phyloP scores from a whole-genome alignment of 1,140 invertebrate species.

The Diachasma alloeum region DNA sequence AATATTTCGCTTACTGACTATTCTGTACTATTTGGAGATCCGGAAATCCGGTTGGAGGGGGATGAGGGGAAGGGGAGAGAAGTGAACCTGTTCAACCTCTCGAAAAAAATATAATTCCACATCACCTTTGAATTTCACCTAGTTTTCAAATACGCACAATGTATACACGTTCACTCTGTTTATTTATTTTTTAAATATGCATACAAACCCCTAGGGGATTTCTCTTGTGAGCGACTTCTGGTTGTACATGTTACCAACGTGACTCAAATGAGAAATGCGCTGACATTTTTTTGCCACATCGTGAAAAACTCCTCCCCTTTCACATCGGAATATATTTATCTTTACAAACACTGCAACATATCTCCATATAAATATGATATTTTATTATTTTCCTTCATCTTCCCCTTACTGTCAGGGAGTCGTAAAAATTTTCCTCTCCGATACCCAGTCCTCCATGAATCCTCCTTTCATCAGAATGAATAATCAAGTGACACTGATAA shows the following conservation, averaged over 20 bases:
- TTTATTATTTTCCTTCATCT: background rate
- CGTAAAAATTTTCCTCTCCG: no score
- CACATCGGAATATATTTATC: background rate
- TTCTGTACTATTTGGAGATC: background rate
- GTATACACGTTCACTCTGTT: background rate
- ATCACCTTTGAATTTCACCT: no score
- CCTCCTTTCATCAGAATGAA: no score
- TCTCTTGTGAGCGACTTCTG: background rate
- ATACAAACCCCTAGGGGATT: background rate
- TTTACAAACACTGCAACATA: background rate
- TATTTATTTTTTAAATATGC: background rate
- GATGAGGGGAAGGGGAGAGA: background rate
- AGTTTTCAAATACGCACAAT: background rate
- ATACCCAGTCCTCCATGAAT: no score
- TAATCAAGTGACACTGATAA: no score
- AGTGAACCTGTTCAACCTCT: background rate
- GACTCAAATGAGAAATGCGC: background rate
- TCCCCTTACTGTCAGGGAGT: background rate
- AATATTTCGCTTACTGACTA: background rate
- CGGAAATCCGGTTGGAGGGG: background rate
- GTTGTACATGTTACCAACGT: background rate
- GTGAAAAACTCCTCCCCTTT: background rate
- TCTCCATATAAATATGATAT: background rate
- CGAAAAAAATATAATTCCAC: no score
- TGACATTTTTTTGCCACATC: background rate